A percentile compares a stretch with the other conserved stretches of the same genome.
Evolutionary conservation across 37 sponge, comb jelly and placozoan species (phyloP).

Genomic region (Aphrocallistes beatrix): DNA sequence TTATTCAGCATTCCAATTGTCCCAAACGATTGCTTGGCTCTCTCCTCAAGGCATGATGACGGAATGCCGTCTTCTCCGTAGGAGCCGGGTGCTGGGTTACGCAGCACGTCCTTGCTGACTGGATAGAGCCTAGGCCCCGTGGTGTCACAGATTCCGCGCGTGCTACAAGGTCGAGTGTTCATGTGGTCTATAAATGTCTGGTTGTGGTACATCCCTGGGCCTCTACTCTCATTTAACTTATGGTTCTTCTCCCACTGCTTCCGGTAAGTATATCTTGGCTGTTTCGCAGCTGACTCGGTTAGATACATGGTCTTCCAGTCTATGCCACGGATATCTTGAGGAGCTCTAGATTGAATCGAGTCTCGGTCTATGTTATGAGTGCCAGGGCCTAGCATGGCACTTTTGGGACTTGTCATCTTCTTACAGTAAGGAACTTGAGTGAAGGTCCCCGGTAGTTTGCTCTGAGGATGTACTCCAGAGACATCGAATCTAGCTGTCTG

Average conservation of each 20-base stretch:
- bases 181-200: slow-evolving; percentile 52
- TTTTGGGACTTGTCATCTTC: slow-evolving; percentile 38
- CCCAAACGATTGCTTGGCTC: slow-evolving; percentile 43
- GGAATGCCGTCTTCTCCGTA: slow-evolving; percentile 81
- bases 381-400: slow-evolving; percentile 64
- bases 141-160: slow-evolving; percentile 64
- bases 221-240: slow-evolving; percentile 43
- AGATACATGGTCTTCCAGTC: slow-evolving; percentile 73
- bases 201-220: slow-evolving; percentile 72
- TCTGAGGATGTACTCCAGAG: slow-evolving; percentile 81
- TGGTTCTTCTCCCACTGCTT: slow-evolving; percentile 74
- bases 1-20: slow-evolving; percentile 70
- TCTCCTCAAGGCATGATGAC: slow-evolving; percentile 38
- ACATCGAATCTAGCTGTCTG: slow-evolving; percentile 89
- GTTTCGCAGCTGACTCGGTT: slow-evolving; percentile 69
- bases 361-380: slow-evolving; percentile 62
- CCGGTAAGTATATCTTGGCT: slow-evolving; percentile 37
- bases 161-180: slow-evolving; percentile 49
- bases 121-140: slow-evolving; percentile 38
- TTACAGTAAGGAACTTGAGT: slow-evolving; percentile 90
- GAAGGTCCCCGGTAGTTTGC: slow-evolving; percentile 85
- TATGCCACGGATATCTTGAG: background rate
- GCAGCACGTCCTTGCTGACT: slow-evolving; percentile 44
- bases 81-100: slow-evolving; percentile 70
- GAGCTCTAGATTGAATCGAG: slow-evolving; percentile 40